Percentiles rank a stretch among this genome's conserved stretches.
Conservation (phyloP, 64 coral and sea anemone species). For the Stylophora pistillata region DNA sequence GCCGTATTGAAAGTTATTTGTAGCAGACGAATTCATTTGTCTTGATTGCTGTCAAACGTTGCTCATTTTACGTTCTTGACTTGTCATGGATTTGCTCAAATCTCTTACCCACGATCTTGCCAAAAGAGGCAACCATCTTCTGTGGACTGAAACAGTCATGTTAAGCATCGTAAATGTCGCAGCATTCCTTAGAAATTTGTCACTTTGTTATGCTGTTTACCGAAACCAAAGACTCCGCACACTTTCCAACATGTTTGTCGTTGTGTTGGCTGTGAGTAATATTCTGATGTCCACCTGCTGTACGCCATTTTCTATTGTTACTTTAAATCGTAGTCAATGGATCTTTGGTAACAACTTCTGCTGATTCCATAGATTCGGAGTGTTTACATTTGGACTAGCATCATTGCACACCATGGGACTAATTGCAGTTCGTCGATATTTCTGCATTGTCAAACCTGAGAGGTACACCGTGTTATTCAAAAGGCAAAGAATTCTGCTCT, state of each 20-base stretch:
- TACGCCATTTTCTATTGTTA: constrained; percentile 57
- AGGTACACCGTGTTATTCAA: constrained; percentile 45
- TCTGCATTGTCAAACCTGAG: constrained; percentile 53
- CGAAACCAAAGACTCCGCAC: constrained; percentile 32
- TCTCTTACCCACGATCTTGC: neutral
- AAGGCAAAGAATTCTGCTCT: constrained; percentile 19
- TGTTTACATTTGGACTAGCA: constrained; percentile 49
- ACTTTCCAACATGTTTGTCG: constrained; percentile 44
- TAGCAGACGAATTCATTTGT: too few species aligned
- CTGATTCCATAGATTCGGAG: constrained; percentile 37
- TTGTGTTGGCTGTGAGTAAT: constrained; percentile 36
- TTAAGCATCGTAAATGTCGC: neutral
- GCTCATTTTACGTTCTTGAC: too few species aligned
- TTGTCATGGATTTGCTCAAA: neutral
- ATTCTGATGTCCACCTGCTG: constrained; percentile 33
- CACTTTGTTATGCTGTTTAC: constrained; percentile 20
- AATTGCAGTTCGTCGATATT: constrained; percentile 59
- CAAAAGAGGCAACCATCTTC: neutral
- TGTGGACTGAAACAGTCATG: neutral
- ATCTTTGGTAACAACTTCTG: constrained; percentile 49
- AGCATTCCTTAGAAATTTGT: constrained; percentile 16
- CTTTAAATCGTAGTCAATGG: constrained; percentile 50
- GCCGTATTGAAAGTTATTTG: too few species aligned
- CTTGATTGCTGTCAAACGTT: too few species aligned
- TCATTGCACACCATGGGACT: constrained; percentile 58